Evolutionary conservation across 2,113 vertebrate species (phyloP), one percentile per base, ranked within the genome.

Genomic region (Salvelinus fontinalis): DNA sequence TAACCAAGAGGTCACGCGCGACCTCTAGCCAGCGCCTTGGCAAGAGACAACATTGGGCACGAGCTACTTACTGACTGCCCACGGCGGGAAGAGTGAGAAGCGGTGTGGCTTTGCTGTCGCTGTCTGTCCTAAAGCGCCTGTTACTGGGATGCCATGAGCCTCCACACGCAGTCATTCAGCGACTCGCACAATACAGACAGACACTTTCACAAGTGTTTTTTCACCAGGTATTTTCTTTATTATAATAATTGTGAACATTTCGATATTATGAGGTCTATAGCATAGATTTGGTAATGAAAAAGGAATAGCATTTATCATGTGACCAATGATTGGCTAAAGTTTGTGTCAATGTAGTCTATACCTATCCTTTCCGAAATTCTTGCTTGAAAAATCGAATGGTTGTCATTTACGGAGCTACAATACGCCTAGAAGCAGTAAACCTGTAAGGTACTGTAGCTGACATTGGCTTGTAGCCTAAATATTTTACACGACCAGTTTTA

Each of bases 1-100:
- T 69, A 69, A 69, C 8, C 31, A 22, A 22, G 34, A 69, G 67
- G 67, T 69, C 67, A 69, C 31, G 66, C 31, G 67, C 31, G 67
- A 69, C 67, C 20, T 69, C 34, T 44, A 16, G 39, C 67, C 67
- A 26, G 26, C 29, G 29, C 26, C 13, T 27, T 7, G 29, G 18
- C 24, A 14, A 4, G 67, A 69, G 67, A 48, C 67, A 20, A 31
- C 66, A 34, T 39, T 68, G 66, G 66, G 66, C 67, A 69, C 67
- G 31, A 68, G 66, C 66, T 48, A 18, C 16, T 48, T 31, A 8
- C 34, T 27, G 34, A 13, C 34, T 20, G 67, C 31, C 67, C 6
- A 24, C 31, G n/a, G 31, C 16, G 31, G 22, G 18, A 20, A 44
- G 66, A 39, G 66, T 67, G 26, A 48, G 20, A 9, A 27, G 34